Conservation (phyloP, 2,888 invertebrate genomes). For the Dione juno region DNA sequence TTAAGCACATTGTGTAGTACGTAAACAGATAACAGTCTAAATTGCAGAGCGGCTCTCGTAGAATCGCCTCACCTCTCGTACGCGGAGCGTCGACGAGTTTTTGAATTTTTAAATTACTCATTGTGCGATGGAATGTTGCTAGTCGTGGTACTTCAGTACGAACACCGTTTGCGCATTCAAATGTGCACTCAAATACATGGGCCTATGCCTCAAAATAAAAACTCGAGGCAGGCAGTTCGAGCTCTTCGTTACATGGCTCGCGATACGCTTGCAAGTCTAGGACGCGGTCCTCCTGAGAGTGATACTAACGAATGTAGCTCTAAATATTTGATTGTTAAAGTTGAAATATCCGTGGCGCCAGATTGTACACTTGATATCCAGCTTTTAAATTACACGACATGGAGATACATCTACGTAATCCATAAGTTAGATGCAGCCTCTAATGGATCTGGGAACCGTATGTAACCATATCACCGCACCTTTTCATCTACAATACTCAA, state of each 20-base stretch:
- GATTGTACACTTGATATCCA: constrained; percentile 62
- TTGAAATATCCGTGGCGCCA: constrained; percentile 67
- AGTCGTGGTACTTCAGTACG: constrained; percentile 62
- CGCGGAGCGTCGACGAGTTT: constrained; percentile 80
- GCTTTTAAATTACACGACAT: constrained; percentile 61
- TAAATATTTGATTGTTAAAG: constrained; percentile 80
- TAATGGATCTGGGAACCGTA: constrained; percentile 52
- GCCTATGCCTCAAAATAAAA: constrained; percentile 68
- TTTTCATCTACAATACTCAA: constrained; percentile 39
- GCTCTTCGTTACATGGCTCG: constrained; percentile 55
- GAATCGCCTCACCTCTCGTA: constrained; percentile 74
- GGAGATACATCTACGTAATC: constrained; percentile 71
- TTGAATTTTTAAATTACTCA: constrained; percentile 85
- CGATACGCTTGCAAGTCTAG: constrained; percentile 71
- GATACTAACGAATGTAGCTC: constrained; percentile 79
- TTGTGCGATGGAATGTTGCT: constrained; percentile 81
- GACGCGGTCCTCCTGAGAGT: constrained; percentile 71
- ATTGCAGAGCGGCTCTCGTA: constrained; percentile 76
- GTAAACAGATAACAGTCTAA: constrained; percentile 77
- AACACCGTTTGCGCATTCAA: constrained; percentile 59
- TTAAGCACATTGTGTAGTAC: constrained; percentile 53
- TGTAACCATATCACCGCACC: constrained; percentile 43
- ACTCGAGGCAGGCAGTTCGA: constrained; percentile 50
- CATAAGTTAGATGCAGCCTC: constrained; percentile 65
- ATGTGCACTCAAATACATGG: constrained; percentile 68